Evolutionary conservation across 2,888 invertebrate genomes (phyloP), one percentile per base, ranked within the genome.

Genomic region (Andrena haemorrhoa): DNA sequence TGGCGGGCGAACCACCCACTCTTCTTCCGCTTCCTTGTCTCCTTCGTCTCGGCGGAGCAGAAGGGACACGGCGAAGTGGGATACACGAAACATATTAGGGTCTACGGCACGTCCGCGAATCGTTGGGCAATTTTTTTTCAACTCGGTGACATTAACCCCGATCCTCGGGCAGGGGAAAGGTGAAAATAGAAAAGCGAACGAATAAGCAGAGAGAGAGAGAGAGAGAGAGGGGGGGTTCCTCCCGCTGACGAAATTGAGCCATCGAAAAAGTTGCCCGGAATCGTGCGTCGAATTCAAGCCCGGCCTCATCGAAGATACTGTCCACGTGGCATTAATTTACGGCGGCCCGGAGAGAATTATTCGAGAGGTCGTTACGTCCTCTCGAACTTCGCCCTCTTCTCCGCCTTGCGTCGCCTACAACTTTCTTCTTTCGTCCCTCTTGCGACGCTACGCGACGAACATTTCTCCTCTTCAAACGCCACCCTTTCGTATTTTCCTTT

Each of bases 11-110:
- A 71, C 75, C 79, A 75, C 41, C 82, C 79, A 76, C 53, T 65
- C 26, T 0, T 65, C 58, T 10, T 68, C 75, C 33, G 66, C 71
- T 29, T 70, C 63, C 60, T 4, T 49, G 74, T 84, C 86, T 68
- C 78, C 74, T 35, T 76, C 66, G 61, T 60, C 20, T 20, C 29
- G 35, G 60, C 53, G 71, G 7, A 10, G 53, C 23, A 64, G 78
- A 31, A 60, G 72, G 61, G 71, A 74, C 64, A 58, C 51, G 69
- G 68, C 31, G 53, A 84, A 82, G 72, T 66, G 73, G 84, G 86
- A 90, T 90, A 89, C 88, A 86, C 88, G 90, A 89, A 91, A 92
- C 91, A 87, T 92, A 92, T 92, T 92, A 92, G 90, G 83, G 89
- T 89, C 87, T 89, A 85, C 85, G 87, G 88, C 91, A 89, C 90